These are phyloP conservation scores for Amphimedon queenslandica DNA, from an alignment of 37 sponge, comb jelly and placozoan species.

Conservation along the genomic window DNA sequence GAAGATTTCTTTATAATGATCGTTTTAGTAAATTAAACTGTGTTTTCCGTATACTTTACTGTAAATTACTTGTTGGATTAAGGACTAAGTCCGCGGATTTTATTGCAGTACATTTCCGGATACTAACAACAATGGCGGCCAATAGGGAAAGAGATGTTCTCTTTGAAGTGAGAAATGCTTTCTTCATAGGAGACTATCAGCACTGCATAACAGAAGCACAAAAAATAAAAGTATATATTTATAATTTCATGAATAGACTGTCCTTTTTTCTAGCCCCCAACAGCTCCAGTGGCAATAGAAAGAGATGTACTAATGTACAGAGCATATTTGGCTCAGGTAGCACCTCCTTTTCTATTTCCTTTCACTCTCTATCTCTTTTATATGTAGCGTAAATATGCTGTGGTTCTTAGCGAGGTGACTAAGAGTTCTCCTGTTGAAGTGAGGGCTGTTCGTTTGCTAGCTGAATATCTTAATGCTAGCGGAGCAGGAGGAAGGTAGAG, in stretches of 20 bases:
- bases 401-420: slow-evolving; percentile 86
- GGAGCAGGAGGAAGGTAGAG: slow-evolving; percentile 41
- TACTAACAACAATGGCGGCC: slow-evolving; percentile 23
- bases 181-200: slow-evolving; percentile 90
- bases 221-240: slow-evolving; percentile 63
- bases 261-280: slow-evolving; percentile 21
- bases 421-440: slow-evolving; percentile 68
- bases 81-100: background rate
- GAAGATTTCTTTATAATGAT: background rate
- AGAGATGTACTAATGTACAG: slow-evolving; percentile 92
- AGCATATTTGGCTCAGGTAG: slow-evolving; percentile 92
- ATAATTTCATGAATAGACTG: background rate
- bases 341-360: background rate
- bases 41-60: no score
- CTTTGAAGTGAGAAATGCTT: slow-evolving; percentile 92
- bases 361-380: background rate
- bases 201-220: slow-evolving; percentile 94
- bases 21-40: no score
- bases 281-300: slow-evolving; percentile 59
- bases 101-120: background rate
- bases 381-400: slow-evolving; percentile 72
- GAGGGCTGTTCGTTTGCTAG: slow-evolving; percentile 77
- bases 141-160: slow-evolving; percentile 50
- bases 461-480: slow-evolving; percentile 79
- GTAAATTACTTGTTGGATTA: no score